These are phyloP conservation scores for Vulpes ferrilata DNA, from an alignment of 2,113 vertebrate species.

Conservation along the genomic window DNA sequence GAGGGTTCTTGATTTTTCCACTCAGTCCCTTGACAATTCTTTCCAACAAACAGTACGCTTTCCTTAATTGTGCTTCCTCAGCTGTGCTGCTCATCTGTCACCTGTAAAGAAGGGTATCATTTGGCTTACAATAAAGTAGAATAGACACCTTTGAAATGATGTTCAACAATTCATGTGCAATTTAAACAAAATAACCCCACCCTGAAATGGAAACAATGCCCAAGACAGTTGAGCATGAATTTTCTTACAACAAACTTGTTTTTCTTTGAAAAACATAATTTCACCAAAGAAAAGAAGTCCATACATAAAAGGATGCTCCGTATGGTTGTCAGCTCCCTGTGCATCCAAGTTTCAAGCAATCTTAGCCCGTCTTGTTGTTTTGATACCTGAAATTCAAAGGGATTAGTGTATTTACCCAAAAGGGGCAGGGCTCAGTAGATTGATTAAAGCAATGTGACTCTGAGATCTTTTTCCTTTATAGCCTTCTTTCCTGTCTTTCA, in stretches of 20 bases:
- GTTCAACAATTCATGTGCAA: conserved; percentile 17
- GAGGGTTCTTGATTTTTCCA: background rate
- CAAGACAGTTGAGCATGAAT: background rate
- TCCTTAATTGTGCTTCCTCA: background rate
- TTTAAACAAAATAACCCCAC: conserved; percentile 41
- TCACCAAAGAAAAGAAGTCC: background rate
- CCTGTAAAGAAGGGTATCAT: conserved; percentile 53
- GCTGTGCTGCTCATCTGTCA: background rate
- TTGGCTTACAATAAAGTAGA: conserved; percentile 31
- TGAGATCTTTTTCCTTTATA: background rate
- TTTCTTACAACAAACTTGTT: background rate
- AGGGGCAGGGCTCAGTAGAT: background rate
- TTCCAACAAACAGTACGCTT: background rate
- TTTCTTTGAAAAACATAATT: background rate
- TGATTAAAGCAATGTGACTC: background rate
- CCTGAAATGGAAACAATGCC: background rate
- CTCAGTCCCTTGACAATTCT: background rate
- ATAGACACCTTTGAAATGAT: background rate
- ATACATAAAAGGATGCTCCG: background rate
- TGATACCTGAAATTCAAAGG: background rate
- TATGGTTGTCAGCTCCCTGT: background rate
- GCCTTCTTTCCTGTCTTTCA: background rate
- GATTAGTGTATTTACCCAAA: background rate
- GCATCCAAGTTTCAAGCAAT: background rate
- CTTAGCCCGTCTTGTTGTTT: background rate